Conservation (phyloP, 2,888 invertebrate genomes). For the Cantharis nigra region DNA sequence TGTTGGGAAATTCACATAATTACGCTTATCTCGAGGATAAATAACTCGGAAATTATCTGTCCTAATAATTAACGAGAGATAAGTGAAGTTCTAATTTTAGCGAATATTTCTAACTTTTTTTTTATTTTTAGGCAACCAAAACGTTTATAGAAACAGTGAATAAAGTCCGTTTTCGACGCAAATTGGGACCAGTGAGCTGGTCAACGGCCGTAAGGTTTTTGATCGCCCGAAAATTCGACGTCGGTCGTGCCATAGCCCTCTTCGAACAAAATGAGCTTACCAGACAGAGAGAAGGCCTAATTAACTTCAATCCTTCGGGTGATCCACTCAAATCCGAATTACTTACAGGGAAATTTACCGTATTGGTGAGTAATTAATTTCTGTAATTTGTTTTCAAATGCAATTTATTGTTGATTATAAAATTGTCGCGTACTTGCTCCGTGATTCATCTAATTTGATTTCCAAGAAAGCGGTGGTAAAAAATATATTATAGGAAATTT, state of each 20-base stretch:
- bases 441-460: neutral
- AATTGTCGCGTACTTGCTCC: neutral
- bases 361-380: slow-evolving; percentile 70
- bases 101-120: slow-evolving; percentile 16
- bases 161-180: slow-evolving; percentile 59
- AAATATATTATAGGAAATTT: neutral
- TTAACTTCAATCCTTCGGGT: slow-evolving; percentile 78
- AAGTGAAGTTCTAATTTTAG: neutral
- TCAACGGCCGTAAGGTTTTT: slow-evolving; percentile 92
- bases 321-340: slow-evolving; percentile 87
- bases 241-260: slow-evolving; percentile 84
- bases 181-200: slow-evolving; percentile 70
- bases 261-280: slow-evolving; percentile 93
- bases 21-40: neutral
- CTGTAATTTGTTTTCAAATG: neutral
- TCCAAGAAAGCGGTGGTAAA: neutral
- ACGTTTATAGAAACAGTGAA: slow-evolving; percentile 81
- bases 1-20: neutral
- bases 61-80: neutral
- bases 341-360: slow-evolving; percentile 93
- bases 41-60: neutral
- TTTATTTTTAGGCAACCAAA: slow-evolving; percentile 72
- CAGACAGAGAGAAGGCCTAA: slow-evolving; percentile 83
- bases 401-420: neutral
- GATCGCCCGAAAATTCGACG: slow-evolving; percentile 93